Evolutionary conservation across 1,140 invertebrate species (phyloP), one percentile per base, ranked within the genome.

Genomic region (Bemisia tabaci): DNA sequence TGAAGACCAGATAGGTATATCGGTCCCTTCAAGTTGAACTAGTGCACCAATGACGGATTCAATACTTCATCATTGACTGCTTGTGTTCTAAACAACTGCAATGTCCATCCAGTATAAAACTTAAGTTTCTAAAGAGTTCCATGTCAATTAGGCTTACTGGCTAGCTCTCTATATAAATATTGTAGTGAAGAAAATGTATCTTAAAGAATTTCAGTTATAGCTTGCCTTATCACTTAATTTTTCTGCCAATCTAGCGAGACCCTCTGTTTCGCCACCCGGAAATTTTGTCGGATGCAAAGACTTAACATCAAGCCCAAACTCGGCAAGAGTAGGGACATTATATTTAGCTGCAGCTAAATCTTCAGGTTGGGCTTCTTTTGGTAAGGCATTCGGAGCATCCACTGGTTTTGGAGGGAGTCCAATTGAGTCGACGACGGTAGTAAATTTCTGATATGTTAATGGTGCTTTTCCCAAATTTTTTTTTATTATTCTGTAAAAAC

Each of bases 401-500:
- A 83, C 75, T 22, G 81, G 79, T 59, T 77, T 75, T 63, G 80
- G 80, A 12, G 85, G 80, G 68, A 71, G 69, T 26, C 81, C 81
- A 39, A 86, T 71, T 70, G 78, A 78, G 1, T 81, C 77, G 0
- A 87, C 76, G 65, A 88, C 76, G 9, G 81, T 81, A 64, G 87
- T 76, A 74, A 88, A 89, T 66, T 87, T 84, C 71, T 87, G 85
- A 73, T 87, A 89, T 12, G 86, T 89, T 59, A 88, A 73, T 0
- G 87, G 87, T 5, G 86, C 79, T 70, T 75, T 79, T 0, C 84
- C 85, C 68, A 82, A 77, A 77, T 89, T 90, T 67, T 80, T 82
- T 61, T 81, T 79, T 58, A 88, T 78, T 23, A 89, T 80, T 71
- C 79, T 81, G 68, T 25, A 74, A 72, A 24, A 64, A 21, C 23